Conservation (phyloP, 1,140 invertebrate genomes). For the Hirudo medicinalis region DNA sequence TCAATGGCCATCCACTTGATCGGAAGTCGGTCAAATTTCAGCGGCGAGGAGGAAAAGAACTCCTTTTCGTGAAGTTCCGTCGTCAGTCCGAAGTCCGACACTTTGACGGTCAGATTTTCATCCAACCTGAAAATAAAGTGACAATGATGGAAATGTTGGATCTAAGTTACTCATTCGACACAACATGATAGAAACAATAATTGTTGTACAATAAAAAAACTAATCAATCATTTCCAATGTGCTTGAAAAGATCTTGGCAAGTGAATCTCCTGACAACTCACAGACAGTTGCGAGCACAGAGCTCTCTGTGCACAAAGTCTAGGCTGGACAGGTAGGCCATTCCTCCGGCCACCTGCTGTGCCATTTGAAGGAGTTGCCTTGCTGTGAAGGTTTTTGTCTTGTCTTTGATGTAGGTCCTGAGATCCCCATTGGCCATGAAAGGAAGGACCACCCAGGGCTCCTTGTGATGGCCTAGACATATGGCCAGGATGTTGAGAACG, state of each 20-base stretch:
- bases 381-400: slow-evolving; percentile 39
- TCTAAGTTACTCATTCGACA: neutral
- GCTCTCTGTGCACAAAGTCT: slow-evolving; percentile 25
- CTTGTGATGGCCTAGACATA: slow-evolving; percentile 30
- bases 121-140: slow-evolving; percentile 27
- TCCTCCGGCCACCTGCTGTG: slow-evolving; percentile 58
- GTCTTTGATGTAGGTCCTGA: slow-evolving; percentile 40
- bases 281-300: slow-evolving; percentile 17
- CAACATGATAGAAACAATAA: too few species aligned
- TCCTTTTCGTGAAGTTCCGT: slow-evolving; percentile 33
- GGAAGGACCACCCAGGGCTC: slow-evolving; percentile 41
- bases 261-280: slow-evolving; percentile 24
- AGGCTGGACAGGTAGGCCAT: slow-evolving; percentile 78
- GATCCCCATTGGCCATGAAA: slow-evolving; percentile 41
- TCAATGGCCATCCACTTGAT: slow-evolving; percentile 34
- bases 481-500: slow-evolving; percentile 5
- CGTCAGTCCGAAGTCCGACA: slow-evolving; percentile 38
- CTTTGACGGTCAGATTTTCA: slow-evolving; percentile 31
- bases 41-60: slow-evolving; percentile 29
- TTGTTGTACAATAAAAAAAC: too few species aligned
- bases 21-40: slow-evolving; percentile 25
- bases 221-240: too few species aligned
- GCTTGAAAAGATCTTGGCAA: too few species aligned
- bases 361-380: slow-evolving; percentile 39
- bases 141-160: neutral